Evolutionary conservation across 92 coral and sea anemone genomes (phyloP).

Genomic region (Palythoa caribaeorum): DNA sequence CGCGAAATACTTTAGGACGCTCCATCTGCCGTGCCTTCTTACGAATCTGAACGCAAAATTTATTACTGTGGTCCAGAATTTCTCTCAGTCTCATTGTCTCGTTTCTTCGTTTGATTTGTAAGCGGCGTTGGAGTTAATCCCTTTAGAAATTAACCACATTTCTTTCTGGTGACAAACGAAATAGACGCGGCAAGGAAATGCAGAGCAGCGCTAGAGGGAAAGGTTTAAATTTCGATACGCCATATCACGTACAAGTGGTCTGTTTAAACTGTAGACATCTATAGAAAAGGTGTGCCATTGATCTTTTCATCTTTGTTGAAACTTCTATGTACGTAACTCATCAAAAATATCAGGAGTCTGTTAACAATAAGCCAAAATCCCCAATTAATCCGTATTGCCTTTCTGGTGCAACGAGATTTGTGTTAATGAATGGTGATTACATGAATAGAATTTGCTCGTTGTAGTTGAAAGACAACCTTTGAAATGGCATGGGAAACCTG

Average conservation of each 20-base stretch:
- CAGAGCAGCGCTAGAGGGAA: not conserved
- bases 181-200: not conserved
- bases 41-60: not conserved
- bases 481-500: not conserved
- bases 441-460: constrained; percentile 10
- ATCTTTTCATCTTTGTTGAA: constrained; percentile 3
- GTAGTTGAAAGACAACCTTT: constrained; percentile 33
- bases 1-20: not conserved
- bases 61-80: not conserved
- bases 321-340: constrained; percentile 24
- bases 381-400: constrained; percentile 47
- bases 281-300: not conserved
- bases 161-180: not conserved
- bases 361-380: constrained; percentile 1
- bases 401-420: constrained; percentile 34
- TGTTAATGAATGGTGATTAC: constrained; percentile 38
- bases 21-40: too few species aligned
- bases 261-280: not conserved
- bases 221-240: not conserved
- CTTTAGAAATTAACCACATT: not conserved
- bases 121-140: not conserved
- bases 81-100: not conserved
- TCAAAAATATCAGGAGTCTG: constrained; percentile 33
- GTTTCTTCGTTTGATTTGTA: not conserved
- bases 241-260: constrained; percentile 5